These are phyloP conservation scores for Aproaerema taeniolella DNA, from an alignment of 2,888 invertebrate species.

Conservation along the genomic window DNA sequence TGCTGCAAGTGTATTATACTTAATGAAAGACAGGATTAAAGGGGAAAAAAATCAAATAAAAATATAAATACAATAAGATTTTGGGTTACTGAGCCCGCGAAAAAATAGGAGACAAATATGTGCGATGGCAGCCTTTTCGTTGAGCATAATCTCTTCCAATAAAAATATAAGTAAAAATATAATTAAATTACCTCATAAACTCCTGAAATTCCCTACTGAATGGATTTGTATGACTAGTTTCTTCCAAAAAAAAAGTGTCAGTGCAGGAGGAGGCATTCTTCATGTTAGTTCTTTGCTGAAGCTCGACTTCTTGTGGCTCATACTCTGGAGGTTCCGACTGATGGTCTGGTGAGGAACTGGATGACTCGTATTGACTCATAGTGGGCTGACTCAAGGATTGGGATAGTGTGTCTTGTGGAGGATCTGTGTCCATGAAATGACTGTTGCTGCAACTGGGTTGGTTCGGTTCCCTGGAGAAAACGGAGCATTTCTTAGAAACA, in stretches of 20 bases:
- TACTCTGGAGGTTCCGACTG: slow-evolving; percentile 26
- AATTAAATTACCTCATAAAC: slow-evolving; percentile 51
- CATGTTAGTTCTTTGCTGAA: slow-evolving; percentile 24
- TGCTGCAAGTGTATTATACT: no score
- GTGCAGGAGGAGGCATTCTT: slow-evolving; percentile 41
- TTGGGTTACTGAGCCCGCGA: no score
- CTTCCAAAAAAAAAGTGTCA: slow-evolving; percentile 28
- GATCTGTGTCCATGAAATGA: slow-evolving; percentile 18
- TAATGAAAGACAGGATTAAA: no score
- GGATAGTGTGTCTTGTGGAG: neutral
- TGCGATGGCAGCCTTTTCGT: no score
- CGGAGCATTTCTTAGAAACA: no score
- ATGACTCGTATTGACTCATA: slow-evolving; percentile 30
- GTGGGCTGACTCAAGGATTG: slow-evolving; percentile 1
- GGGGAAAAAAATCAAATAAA: no score
- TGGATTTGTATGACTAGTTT: slow-evolving; percentile 21
- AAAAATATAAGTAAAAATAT: no score
- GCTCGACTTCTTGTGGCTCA: slow-evolving; percentile 33
- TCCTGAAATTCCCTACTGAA: slow-evolving; percentile 50
- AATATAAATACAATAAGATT: no score
- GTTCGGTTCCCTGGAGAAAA: slow-evolving; percentile 35
- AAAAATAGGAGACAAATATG: no score
- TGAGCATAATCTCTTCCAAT: no score
- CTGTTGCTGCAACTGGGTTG: slow-evolving; percentile 37
- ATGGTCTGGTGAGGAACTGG: slow-evolving; percentile 41